Base-by-base conservation (phyloP, 1,140 invertebrate species). In the Hypsibius dujardini region DNA sequence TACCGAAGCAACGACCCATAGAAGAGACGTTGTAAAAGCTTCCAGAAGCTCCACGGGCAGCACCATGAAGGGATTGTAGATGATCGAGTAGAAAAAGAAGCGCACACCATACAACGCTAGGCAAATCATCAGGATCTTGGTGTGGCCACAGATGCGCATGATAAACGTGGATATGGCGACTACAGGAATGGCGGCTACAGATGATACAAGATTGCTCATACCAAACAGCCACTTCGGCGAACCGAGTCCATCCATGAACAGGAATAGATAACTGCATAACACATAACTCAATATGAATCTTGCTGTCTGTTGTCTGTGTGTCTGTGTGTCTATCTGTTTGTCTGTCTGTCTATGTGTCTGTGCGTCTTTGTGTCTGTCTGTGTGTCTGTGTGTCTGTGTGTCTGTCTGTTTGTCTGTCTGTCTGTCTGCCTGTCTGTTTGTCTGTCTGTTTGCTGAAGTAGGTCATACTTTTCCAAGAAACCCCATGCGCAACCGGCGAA, bases 191-290 rank as follows among this genome's bases (percentile, higher is more conserved):
- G 89, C 89, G 2, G 87, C 84, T 1, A 89, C 80, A 46, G 87
- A 87, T 12, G 87, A 87, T 46, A 90, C 86, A 0, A 88, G 87
- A 73, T 91, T 85, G 0, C 88, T 90, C 70, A 92, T 84, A 28
- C 90, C 90, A 85, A 92, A 89, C 46, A 92, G 80, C 3, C 86
- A 87, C 73, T 87, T 85, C 1, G 86, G 86, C 3, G 85, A 87
- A 15, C 88, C 88, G 71, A 90, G 79, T 76, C 89, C 88, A 78
- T 89, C 84, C 3, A 92, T 82, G 72, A 90, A 83, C 88, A 88
- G 90, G 78, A 91, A 92, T 1, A 92, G 80, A 78, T 90, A 92
- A 72, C 86, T 67, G 42, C 7, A 67, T 14, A 67, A n/a, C n/a
- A n/a, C n/a, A n/a, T n/a, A n/a, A n/a, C n/a, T n/a, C n/a, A n/a